Evolutionary conservation across 2,797 vertebrate genomes (phyloP).

Genomic region (Nyctibius grandis): DNA sequence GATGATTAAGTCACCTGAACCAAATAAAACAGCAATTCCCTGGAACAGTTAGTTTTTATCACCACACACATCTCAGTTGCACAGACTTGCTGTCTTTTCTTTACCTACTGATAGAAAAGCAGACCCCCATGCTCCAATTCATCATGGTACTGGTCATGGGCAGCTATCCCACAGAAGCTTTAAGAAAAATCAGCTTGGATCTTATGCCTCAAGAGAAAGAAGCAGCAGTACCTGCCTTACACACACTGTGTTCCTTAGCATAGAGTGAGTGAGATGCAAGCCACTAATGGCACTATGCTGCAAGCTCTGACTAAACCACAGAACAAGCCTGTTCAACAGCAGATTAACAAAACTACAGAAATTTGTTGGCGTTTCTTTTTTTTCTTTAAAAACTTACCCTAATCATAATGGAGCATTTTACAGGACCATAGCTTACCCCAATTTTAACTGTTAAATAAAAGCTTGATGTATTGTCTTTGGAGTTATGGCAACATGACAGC

Average conservation of each 20-base stretch:
- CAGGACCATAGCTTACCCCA: not conserved
- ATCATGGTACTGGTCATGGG: accelerated
- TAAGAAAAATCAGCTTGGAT: not conserved
- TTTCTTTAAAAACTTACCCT: not conserved
- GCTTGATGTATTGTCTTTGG: not conserved
- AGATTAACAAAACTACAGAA: not conserved
- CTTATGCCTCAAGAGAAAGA: not conserved
- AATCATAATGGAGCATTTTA: not conserved
- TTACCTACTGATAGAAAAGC: not conserved
- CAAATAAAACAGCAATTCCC: not conserved
- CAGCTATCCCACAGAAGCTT: not conserved
- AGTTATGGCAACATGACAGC: not conserved
- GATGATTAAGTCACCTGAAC: not conserved
- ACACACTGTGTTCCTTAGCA: not conserved
- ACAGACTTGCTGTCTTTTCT: not conserved
- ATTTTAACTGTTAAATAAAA: not conserved
- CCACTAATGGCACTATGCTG: not conserved
- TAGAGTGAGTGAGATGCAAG: not conserved
- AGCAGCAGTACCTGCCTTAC: not conserved
- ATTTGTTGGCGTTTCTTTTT: not conserved
- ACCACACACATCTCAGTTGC: not conserved
- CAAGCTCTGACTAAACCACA: not conserved
- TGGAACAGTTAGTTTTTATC: not conserved
- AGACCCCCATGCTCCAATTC: not conserved
- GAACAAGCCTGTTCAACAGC: not conserved